Evolutionary conservation across 1,140 invertebrate species (phyloP).

Genomic region (Bombus breviceps): DNA sequence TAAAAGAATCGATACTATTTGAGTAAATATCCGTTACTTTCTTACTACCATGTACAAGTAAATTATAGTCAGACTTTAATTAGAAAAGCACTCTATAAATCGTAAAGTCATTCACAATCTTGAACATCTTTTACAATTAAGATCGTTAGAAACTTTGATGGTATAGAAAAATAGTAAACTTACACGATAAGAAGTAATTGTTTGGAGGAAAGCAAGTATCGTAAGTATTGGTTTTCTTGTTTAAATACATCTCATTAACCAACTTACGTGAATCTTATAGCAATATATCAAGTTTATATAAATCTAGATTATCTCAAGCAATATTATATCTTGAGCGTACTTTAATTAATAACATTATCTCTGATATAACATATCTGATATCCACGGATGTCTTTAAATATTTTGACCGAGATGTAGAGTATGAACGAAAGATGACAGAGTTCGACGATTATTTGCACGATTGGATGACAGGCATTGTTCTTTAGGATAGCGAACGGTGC

Average conservation of each 20-base stretch:
- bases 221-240: too few relatives aligned
- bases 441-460: slow-evolving; percentile 45
- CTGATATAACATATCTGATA: background rate
- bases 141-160: background rate
- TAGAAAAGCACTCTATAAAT: too few relatives aligned
- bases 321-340: background rate
- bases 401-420: background rate
- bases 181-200: too few relatives aligned
- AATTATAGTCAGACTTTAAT: too few relatives aligned
- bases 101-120: too few relatives aligned
- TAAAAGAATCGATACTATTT: background rate
- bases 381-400: background rate
- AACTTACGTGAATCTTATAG: background rate
- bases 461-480: slow-evolving; percentile 50
- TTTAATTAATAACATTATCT: background rate
- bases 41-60: too few relatives aligned
- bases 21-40: too few relatives aligned
- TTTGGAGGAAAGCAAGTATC: background rate
- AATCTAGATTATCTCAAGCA: background rate
- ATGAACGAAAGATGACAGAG: slow-evolving; percentile 23
- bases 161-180: background rate
- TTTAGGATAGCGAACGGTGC: slow-evolving; percentile 48
- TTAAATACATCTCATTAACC: background rate
- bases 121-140: background rate
- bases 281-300: background rate